Conservation (phyloP, 2,113 vertebrate species). For the Pica pica region DNA sequence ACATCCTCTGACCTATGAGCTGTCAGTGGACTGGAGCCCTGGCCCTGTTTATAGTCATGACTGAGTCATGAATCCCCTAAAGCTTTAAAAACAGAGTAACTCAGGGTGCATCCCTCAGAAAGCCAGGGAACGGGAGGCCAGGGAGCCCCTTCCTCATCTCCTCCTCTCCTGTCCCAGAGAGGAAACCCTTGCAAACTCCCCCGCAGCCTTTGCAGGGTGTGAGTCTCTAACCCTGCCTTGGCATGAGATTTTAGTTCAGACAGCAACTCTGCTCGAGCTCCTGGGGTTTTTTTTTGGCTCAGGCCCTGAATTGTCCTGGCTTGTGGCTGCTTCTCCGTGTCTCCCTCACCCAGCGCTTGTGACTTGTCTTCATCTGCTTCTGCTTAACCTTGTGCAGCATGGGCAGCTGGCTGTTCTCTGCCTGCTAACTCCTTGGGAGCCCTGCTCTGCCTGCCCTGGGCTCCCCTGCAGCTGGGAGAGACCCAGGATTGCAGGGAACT, state of each 20-base stretch:
- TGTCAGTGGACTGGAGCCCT: background rate
- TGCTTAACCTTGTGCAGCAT: background rate
- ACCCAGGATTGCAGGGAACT: fast-evolving
- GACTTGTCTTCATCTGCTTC: slow-evolving; percentile 42
- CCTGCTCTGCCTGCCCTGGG: background rate
- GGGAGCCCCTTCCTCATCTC: background rate
- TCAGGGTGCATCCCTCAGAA: background rate
- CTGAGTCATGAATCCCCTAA: background rate
- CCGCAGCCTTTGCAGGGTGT: background rate
- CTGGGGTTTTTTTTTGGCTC: background rate
- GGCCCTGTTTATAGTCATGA: background rate
- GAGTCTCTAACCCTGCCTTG: background rate
- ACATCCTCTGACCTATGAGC: background rate
- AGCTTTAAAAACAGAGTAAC: background rate
- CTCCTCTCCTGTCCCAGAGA: background rate
- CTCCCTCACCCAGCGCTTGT: background rate
- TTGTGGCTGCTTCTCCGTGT: slow-evolving; percentile 13
- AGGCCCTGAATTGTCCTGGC: background rate
- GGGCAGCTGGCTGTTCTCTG: background rate
- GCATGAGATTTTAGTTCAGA: background rate
- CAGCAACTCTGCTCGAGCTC: background rate
- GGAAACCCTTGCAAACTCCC: background rate
- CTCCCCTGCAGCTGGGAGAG: background rate
- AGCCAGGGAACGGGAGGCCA: background rate
- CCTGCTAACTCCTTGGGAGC: background rate